Conservation (phyloP, 1,140 invertebrate genomes). For the Scylla paramamosain region DNA sequence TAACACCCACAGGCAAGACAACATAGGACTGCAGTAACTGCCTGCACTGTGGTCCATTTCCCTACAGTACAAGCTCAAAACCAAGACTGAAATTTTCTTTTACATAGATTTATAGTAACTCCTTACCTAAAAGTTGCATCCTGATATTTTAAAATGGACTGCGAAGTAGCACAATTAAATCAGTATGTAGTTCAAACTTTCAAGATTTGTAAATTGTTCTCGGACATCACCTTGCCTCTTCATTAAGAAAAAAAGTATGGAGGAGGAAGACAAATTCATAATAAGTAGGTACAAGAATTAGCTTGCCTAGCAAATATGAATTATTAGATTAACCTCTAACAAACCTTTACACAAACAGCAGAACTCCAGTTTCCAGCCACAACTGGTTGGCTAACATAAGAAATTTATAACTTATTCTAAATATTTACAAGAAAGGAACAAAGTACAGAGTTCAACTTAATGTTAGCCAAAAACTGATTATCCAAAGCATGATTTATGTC, state of each 20-base stretch:
- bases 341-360: neutral
- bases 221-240: neutral
- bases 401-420: neutral
- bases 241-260: neutral
- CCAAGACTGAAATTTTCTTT: neutral
- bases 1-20: neutral
- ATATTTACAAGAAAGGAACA: neutral
- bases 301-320: neutral
- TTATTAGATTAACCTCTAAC: neutral
- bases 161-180: neutral
- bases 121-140: neutral
- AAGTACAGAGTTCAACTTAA: neutral
- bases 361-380: neutral
- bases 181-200: neutral
- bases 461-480: neutral
- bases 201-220: neutral
- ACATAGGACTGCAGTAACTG: neutral
- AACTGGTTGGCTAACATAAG: neutral
- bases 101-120: neutral
- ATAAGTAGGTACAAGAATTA: neutral
- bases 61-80: neutral
- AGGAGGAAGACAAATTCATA: neutral
- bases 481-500: neutral
- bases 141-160: neutral
- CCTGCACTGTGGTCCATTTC: neutral